Conservation (phyloP, 2,888 invertebrate species). For the Tridacna crocea region DNA sequence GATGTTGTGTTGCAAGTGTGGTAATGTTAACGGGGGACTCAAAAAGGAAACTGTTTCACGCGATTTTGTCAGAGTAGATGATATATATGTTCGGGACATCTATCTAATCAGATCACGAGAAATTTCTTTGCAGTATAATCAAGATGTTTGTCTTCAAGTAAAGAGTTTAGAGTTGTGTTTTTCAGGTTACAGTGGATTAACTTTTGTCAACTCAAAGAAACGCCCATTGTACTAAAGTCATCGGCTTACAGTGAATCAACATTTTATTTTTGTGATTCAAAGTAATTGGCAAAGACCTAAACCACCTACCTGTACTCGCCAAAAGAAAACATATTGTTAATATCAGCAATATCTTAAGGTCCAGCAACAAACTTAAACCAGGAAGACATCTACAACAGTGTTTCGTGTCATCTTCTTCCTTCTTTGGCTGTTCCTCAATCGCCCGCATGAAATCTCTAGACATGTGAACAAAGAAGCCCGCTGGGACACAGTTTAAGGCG, state of each 20-base stretch:
- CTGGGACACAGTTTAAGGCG: slow-evolving; percentile 29
- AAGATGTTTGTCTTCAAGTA: neutral
- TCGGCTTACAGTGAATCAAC: no score
- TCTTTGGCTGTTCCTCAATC: neutral
- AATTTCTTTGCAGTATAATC: no score
- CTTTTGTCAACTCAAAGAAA: neutral
- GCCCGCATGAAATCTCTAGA: slow-evolving; percentile 14
- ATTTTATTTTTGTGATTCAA: no score
- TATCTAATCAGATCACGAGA: no score
- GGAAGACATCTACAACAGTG: neutral
- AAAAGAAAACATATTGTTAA: slow-evolving; percentile 15
- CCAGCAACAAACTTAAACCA: neutral
- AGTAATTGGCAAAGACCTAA: no score
- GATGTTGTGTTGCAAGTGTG: no score
- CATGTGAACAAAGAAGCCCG: slow-evolving; percentile 35
- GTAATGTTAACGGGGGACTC: no score
- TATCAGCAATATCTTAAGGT: slow-evolving; percentile 17
- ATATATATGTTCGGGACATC: no score
- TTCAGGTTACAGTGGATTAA: neutral
- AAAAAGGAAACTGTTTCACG: no score
- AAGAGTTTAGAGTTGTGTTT: neutral
- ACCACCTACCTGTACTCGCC: slow-evolving; percentile 16
- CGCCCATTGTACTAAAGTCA: neutral
- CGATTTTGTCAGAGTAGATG: no score
- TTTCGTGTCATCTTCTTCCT: neutral